Evolutionary conservation across 1,140 invertebrate genomes (phyloP), one percentile per base, ranked within the genome.

Genomic region (Polyergus mexicanus): DNA sequence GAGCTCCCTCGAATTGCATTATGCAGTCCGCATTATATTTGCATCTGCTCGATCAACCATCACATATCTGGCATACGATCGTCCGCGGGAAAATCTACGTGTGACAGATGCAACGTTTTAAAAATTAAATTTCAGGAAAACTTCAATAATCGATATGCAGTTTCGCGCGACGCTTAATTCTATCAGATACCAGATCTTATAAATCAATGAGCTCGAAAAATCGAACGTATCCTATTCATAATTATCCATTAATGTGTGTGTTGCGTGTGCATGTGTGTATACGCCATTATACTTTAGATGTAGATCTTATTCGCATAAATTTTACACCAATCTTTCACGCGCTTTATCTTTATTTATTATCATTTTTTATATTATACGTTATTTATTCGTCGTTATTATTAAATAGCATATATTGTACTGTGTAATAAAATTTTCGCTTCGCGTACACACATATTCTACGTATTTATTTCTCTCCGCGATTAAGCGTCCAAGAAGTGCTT

Each of bases 31-130:
- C 76, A 83, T 84, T 60, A 35, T 60, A 88, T 88, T 84, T 88
- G 80, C 87, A 88, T 88, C 72, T 72, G 47, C 68, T 85, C 87
- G 80, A 88, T 88, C 80, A 68, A 72, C 72, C 78, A 77, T 88
- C 80, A 88, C 84, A 56, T 72, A 28, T 32, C 56, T 32, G 47
- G 68, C 69, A 68, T 54, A 44, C 51, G 80, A 54, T 84, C 56
- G 65, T 87, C 75, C 32, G 25, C 56, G 10, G 76, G 25, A 38
- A 51, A 83, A 77, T 58, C 58, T 51, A 78, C 56, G 58, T 72
- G 62, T 51, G 58, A 76, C 47, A 13, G 62, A 80, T 80, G 38
- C 66, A 66, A 66, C 66, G 51, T 80, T 69, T 80, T 47, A 65
- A 80, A 65, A 80, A 80, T 80, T 80, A 80, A 69, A 69, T 22